Conservation (phyloP, 1,140 invertebrate species). For the Oedothorax gibbosus region DNA sequence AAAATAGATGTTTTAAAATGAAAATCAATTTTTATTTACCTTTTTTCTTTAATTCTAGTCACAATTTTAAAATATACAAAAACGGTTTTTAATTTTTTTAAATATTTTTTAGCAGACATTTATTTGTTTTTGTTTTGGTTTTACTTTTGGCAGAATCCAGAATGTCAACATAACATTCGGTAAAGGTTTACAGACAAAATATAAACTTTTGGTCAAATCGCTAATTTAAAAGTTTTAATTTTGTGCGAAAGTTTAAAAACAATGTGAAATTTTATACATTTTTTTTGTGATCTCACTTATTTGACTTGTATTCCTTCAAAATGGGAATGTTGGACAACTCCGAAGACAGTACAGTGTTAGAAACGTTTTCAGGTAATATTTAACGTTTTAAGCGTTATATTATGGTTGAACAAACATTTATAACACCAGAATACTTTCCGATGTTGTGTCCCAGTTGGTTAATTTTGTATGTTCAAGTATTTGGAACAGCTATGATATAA, state of each 20-base stretch:
- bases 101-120: not conserved
- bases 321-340: slow-evolving; percentile 38
- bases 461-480: too few relatives aligned
- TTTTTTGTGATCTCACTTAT: not conserved
- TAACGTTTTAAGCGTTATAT: too few relatives aligned
- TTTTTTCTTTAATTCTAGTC: not conserved
- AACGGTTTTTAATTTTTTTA: not conserved
- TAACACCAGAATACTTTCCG: too few relatives aligned
- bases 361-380: slow-evolving; percentile 69
- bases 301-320: not conserved
- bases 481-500: too few relatives aligned
- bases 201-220: too few relatives aligned
- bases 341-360: slow-evolving; percentile 61
- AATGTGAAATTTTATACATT: not conserved
- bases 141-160: not conserved
- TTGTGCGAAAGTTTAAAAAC: not conserved
- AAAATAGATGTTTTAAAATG: too few relatives aligned
- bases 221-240: too few relatives aligned
- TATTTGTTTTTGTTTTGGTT: not conserved
- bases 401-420: too few relatives aligned
- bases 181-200: too few relatives aligned
- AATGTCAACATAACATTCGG: not conserved
- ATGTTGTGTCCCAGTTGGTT: too few relatives aligned
- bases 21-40: too few relatives aligned
- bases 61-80: not conserved